Base-by-base conservation (phyloP, 2,797 vertebrate species). In the Pachyuromys duprasi region DNA sequence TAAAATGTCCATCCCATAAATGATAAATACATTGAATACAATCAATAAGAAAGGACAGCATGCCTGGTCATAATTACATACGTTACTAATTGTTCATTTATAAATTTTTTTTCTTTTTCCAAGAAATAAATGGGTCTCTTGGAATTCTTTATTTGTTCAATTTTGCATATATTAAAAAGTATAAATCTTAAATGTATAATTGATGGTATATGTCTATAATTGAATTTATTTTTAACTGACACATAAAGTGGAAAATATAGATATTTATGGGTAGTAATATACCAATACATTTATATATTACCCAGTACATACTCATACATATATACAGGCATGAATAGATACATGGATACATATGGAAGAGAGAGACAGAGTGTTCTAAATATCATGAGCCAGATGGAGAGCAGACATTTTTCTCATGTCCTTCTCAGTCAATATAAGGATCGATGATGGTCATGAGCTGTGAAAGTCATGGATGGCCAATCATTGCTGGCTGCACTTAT, bases 81-180 rank as follows among this genome's bases (percentile, higher is more conserved):
- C 5, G 2, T 49, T 45, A 75, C 7, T 42, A 79, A 28, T 53
- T 82, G 67, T n/a, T 89, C n/a, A 84, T 78, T 84, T 89, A 82
- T 80, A 33, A 86, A 75, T n/a, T n/a, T n/a, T n/a, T n/a, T n/a
- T 93, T 67, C n/a, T 70, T 39, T 62, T 26, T 60, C 8, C 49
- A 90, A 95, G 60, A 91, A 91, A 87, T 55, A 39, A 24, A 72
- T 28, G 78, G 2, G 0, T 4, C 42, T 69, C 45, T 80, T 75
- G 91, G 65, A 69, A 74, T 78, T 86, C 53, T 74, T 86, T 63
- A 60, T 31, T 49, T 74, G 45, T 75, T 90, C 63, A 60, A 79
- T 76, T 88, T 81, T 96, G 69, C 31, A 60, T 76, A 55, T n/a
- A 70, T 45, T 76, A 76, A 55, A 81, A 89, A 31, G 14, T 86